Evolutionary conservation across 2,888 invertebrate species (phyloP).

Genomic region (Clistopyga incitator): DNA sequence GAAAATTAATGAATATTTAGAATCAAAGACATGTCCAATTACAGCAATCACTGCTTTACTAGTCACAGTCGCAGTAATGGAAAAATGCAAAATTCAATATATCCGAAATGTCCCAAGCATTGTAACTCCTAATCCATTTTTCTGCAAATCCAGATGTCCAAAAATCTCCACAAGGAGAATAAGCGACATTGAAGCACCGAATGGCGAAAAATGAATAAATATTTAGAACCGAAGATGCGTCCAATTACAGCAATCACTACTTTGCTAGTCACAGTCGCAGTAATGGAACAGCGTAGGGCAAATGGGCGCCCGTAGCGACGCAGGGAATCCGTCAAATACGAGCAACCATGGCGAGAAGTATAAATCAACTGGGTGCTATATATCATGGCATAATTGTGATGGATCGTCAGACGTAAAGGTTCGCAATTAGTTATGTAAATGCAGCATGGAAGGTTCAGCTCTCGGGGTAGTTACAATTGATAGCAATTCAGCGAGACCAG

Average conservation of each 20-base stretch:
- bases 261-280: conserved; percentile 20
- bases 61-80: too few species aligned
- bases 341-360: conserved; percentile 62
- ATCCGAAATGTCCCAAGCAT: neutral
- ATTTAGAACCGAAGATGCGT: neutral
- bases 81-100: conserved; percentile 14
- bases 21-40: too few species aligned
- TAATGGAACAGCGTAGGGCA: conserved; percentile 30
- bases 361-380: conserved; percentile 63
- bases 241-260: neutral
- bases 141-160: neutral
- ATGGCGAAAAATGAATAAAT: neutral
- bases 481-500: conserved; percentile 37
- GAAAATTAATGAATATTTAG: too few species aligned
- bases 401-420: conserved; percentile 65
- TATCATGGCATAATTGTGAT: conserved; percentile 67
- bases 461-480: conserved; percentile 61
- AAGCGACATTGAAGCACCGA: neutral
- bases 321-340: conserved; percentile 57
- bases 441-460: conserved; percentile 49
- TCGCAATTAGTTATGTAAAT: conserved; percentile 68
- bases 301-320: conserved; percentile 20
- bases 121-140: neutral
- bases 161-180: neutral
- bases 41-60: too few species aligned